Base-by-base conservation (phyloP, 2,888 invertebrate species). In the Brachypterus glaber region DNA sequence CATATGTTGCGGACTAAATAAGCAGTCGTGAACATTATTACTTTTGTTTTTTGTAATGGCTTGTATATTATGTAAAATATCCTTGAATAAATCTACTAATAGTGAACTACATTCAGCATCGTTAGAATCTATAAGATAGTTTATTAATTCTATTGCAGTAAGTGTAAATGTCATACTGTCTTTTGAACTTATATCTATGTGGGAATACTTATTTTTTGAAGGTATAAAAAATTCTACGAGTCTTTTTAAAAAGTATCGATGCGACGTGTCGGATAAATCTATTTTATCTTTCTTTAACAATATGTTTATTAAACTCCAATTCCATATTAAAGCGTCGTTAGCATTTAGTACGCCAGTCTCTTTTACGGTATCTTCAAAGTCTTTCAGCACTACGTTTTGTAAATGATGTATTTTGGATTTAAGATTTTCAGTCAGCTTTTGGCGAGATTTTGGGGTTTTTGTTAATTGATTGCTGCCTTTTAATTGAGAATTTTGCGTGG, bases 251-350 rank as follows among this genome's bases (percentile, higher is more conserved):
- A 87, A 86, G 42, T 73, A 67, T 40, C 70, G 71, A 54, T 79
- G 74, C 47, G 75, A 71, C 1, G 72, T 72, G 53, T 85, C 84
- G 45, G 79, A 79, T 12, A 82, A 58, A 49, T 62, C 59, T 4
- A 64, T 40, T 43, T 54, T 59, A 7, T 55, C 49, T 34, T 56
- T 53, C 25, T 55, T 62, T 43, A 91, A 68, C 54, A 90, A 76
- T 27, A 86, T 79, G 44, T 82, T 74, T 44, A 95, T 82, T n/a
- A 89, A 73, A 52, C 86, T 83, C 93, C 93, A 95, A 60, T 93
- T 84, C 95, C 95, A 95, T 1, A 78, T 74, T 40, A 77, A 77
- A 3, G 83, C 83, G 54, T 90, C 90, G 51, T 86, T 83, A 40
- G 79, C 76, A 38, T 74, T 71, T 52, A 90, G 70, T 3, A 95